Conservation (phyloP, 2,113 vertebrate species). For the Muntiacus muntjak region DNA sequence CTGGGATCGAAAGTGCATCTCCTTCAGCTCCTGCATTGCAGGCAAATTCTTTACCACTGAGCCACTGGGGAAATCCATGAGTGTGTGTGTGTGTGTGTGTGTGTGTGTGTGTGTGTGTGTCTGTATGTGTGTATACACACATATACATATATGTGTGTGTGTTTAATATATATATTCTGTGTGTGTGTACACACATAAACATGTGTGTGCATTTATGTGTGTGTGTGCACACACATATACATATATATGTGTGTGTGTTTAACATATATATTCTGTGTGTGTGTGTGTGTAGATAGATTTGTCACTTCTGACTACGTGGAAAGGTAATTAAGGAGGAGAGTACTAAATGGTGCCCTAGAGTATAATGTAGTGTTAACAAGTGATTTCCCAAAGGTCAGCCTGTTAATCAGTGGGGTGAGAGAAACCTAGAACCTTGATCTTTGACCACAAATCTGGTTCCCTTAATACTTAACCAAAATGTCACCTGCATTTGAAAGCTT, state of each 20-base stretch:
- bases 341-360: not conserved
- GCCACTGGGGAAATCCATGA: not conserved
- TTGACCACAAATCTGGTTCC: constrained; percentile 2
- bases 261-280: not conserved
- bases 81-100: too few relatives aligned
- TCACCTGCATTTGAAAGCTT: constrained; percentile 38
- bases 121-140: too few relatives aligned
- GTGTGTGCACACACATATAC: not conserved
- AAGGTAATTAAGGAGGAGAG: not conserved
- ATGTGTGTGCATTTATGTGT: too few relatives aligned
- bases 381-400: not conserved
- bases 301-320: not conserved
- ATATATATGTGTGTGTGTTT: not conserved
- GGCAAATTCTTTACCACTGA: not conserved
- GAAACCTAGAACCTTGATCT: constrained; percentile 53
- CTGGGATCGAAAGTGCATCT: not conserved
- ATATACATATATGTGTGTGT: too few relatives aligned
- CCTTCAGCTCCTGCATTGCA: not conserved
- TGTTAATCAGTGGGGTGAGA: not conserved
- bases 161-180: too few relatives aligned
- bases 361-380: not conserved
- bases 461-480: constrained; percentile 35
- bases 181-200: not conserved
- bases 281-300: not conserved
- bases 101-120: too few relatives aligned